Evolutionary conservation across 1,140 invertebrate genomes (phyloP), one percentile per base, ranked within the genome.

Genomic region (Drosophila ogumai): DNA sequence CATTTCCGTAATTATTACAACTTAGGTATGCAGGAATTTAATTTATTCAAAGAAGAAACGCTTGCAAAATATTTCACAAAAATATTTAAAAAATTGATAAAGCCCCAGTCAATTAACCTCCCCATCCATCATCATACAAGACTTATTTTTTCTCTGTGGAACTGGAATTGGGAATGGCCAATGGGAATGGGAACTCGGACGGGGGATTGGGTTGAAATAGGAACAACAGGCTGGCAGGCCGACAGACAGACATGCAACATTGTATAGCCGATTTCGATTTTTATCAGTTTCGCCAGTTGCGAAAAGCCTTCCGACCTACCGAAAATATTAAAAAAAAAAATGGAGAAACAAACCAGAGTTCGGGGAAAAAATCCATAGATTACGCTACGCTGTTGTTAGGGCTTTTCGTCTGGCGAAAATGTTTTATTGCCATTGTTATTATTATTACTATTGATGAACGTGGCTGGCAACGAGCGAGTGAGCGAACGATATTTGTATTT

Each of bases 361-460:
- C 9, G 32, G 32, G 44, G 17, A 52, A 76, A 77, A 69, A 78
- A 55, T 55, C 50, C 72, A 64, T 72, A 65, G 79, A 81, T 81
- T 77, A 55, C 56, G 31, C 41, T 60, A 41, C 40, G 36, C 28
- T 63, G 66, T 81, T 82, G 79, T 73, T 81, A 75, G 64, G 78
- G 61, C 25, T 57, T 61, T 80, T 60, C 46, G 66, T 6, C 49
- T 31, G 41, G 66, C 38, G 19, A 68, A 82, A 78, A 75, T 50
- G 36, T 67, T 75, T 79, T 68, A 58, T 78, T 77, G 73, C 74
- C 82, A 82, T 69, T 80, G 68, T 73, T 78, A 65, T 77, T 81
- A 77, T 68, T 79, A 82, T 82, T 82, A 82, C 81, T 82, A 82
- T 82, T 82, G 80, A 82, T 82, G 80, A 65, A 61, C 49, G 59